Base-by-base conservation (phyloP, 2,797 vertebrate species). In the Pantherophis vulpinus region DNA sequence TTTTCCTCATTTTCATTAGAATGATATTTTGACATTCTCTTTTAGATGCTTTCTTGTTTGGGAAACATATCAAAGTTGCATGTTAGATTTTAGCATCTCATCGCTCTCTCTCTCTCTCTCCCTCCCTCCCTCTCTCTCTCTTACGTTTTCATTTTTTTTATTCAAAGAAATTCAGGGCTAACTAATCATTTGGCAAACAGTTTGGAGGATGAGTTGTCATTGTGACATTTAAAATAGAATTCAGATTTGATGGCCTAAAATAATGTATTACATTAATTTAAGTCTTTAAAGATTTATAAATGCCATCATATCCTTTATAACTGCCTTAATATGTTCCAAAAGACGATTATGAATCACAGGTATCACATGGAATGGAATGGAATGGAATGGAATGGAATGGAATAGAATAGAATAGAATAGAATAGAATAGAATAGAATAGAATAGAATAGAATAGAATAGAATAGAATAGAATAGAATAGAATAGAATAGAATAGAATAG, bases 251-350 rank as follows among this genome's bases (percentile, higher is more conserved):
- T 93, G 93, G 91, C 23, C 74, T 79, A 88, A 88, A 93, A 94
- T 95, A 96, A 96, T 96, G 93, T 95, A 86, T 95, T 70, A 86
- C 94, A 94, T 93, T 61, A 92, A 91, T 74, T 87, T 83, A 93
- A 88, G 12, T 54, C 93, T 95, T 58, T 94, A 95, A 95, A 91
- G 94, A 60, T 92, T 96, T 95, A n/a, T 95, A 97, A 96, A 94
- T 32, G 94, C 95, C 96, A 94, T 94, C 92, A 25, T 93, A 95
- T 95, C 86, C 91, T 95, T 96, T 95, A 94, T 79, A 94, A 90
- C n/a, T 92, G 63, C 89, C 91, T 95, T 96, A 96, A 95, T 79
- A 86, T 10, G 56, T 83, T 25, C 86, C 92, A 95, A 92, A 94
- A 96, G 93, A 91, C 93, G 5, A 27, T 93, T 93, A 91, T 2